Conservation (phyloP, 2,888 invertebrate genomes). For the Dusona sp. region DNA sequence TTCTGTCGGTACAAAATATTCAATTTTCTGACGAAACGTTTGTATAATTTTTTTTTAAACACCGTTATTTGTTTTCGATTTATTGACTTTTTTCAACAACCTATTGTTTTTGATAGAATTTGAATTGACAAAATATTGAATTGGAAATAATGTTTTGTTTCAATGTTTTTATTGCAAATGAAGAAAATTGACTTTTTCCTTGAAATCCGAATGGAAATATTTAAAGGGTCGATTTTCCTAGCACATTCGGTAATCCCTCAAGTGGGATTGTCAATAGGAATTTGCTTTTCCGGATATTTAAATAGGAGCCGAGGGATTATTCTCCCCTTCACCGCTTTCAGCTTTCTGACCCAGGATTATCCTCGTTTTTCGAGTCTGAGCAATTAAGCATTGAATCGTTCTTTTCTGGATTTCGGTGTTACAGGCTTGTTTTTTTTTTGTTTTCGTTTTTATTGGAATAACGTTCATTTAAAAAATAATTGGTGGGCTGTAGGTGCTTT, state of each 20-base stretch:
- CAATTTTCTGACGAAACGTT: neutral
- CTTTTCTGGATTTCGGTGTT: neutral
- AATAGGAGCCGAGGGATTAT: neutral
- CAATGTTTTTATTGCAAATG: neutral
- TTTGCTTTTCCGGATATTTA: neutral
- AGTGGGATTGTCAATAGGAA: neutral
- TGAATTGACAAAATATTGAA: neutral
- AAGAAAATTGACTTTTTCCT: neutral
- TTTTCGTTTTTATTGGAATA: neutral
- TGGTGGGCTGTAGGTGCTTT: neutral
- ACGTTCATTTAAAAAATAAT: neutral
- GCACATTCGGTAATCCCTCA: neutral
- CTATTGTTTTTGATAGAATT: neutral
- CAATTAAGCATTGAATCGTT: neutral
- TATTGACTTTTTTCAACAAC: neutral
- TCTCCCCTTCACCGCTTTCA: neutral
- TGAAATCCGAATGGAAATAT: neutral
- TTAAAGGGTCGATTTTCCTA: neutral
- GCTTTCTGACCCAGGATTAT: conserved; percentile 2
- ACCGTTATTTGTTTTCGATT: neutral
- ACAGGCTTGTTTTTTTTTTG: neutral
- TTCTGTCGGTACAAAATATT: too few species aligned
- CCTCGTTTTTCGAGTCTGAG: neutral
- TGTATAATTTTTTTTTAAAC: neutral
- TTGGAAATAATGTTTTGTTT: neutral